Evolutionary conservation across 2,888 invertebrate genomes (phyloP), one percentile per base, ranked within the genome.

Genomic region (Hipparchia sbordonii): DNA sequence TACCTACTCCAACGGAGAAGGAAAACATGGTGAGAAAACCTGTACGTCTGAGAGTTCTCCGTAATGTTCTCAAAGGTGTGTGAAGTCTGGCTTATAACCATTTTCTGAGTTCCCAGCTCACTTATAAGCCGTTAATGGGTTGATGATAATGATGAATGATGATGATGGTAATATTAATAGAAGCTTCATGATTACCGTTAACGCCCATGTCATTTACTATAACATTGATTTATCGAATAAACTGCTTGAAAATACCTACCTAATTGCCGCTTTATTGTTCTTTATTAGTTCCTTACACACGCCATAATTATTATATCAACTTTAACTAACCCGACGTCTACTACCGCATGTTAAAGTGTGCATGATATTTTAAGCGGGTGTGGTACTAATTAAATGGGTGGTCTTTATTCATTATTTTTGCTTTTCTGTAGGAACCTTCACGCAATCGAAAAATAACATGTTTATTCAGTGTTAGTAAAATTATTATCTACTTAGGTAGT

Each of bases 361-460:
- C 39, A 39, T 39, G 39, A 39, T 39, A 39, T 39, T 39, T 5
- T 39, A 39, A 39, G 39, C 66, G 66, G 45, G 66, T 39, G 7
- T 33, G 39, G 45, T 56, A 6, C n/a, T 39, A 56, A 33, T 56
- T 56, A 56, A 67, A 52, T 45, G 52, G 33, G 1, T 6, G 33
- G 39, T 67, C 66, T 56, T 67, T 67, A 39, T 39, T 45, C 10
- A 13, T 67, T 56, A 56, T 13, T 8, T 39, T 56, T 39, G 54
- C 52, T 67, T 45, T 67, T 67, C 45, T 54, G 52, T 56, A 54
- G 56, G n/a, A 67, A 54, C n/a, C 56, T 45, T 56, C 56, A 67
- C 56, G 66, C 66, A 39, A 67, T 67, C 33, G 33, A 52, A 65
- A 52, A 52, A 39, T 61, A 61, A 12, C 61, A 45, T n/a, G 12